Evolutionary conservation across 2,113 vertebrate species (phyloP), one percentile per base, ranked within the genome.

Genomic region (Cricetomys ansorgei): DNA sequence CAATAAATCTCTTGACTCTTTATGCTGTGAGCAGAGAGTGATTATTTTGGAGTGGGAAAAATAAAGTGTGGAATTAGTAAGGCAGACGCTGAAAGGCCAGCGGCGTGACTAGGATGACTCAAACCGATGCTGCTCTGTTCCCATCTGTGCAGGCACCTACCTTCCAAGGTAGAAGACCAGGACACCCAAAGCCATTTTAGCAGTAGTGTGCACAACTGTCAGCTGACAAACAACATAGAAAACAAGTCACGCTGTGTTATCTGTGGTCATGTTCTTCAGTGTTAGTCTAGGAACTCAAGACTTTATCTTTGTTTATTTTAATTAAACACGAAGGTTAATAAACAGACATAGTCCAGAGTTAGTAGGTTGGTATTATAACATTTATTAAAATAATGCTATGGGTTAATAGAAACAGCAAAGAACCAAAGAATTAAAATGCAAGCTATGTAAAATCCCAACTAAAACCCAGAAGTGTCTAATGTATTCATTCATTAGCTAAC

Each of bases 351-450:
- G 99, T 99, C 99, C 99, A 99, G 98, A 99, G 99, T 99, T 99
- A 99, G 99, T 99, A 99, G 99, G 99, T 99, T 99, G 99, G 98
- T 99, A 99, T 99, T 99, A 99, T 99, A 99, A 99, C 99, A 99
- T 99, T 99, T 99, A 99, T 99, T 99, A 99, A 99, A 99, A 99
- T 99, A 99, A 99, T 99, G 98, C 98, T 99, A 99, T 99, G 99
- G 98, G 99, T 99, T 99, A 99, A 99, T 99, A 99, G 99, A 99
- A 99, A 99, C 98, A 99, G 98, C 99, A 99, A 99, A 99, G 98
- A 99, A 99, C 98, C 98, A 99, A 99, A 99, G 99, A 99, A 99
- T 99, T 99, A 99, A 98, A 99, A 99, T 99, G 99, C 99, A 99
- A 99, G 99, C 99, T 99, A 99, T 98, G 99, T 98, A 98, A 99